Evolutionary conservation across 64 coral and sea anemone genomes (phyloP).

Genomic region (Exaiptasia diaphana): DNA sequence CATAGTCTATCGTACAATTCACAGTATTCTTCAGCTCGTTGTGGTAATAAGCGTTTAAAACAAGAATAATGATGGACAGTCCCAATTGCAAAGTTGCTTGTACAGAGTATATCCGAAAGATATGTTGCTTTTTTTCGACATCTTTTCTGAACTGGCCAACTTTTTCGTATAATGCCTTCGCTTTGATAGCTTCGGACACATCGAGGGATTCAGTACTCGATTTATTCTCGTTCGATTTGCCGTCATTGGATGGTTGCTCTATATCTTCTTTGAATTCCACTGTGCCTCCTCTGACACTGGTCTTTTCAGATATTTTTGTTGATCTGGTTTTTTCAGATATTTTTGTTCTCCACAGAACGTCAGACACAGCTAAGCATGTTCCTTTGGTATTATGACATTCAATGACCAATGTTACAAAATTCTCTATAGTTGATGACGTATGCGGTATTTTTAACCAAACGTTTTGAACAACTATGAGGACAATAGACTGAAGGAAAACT

Average conservation of each 20-base stretch:
- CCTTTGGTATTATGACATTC: conserved; percentile 44
- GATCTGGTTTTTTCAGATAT: too few relatives aligned
- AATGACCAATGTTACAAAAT: conserved; percentile 46
- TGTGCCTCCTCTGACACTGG: neutral
- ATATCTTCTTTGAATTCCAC: neutral
- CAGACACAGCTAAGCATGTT: conserved; percentile 33
- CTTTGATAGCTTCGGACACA: neutral
- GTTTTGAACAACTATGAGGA: neutral
- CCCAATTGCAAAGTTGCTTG: neutral
- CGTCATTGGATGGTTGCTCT: neutral
- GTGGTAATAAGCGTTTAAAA: neutral
- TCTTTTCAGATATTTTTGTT: neutral
- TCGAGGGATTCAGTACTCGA: neutral
- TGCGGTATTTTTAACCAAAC: conserved; percentile 22
- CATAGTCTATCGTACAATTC: neutral
- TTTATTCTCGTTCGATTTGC: neutral
- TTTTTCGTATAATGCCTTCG: neutral
- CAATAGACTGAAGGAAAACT: neutral
- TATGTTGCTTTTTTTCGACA: neutral
- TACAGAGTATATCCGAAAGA: neutral
- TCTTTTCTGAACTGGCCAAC: neutral
- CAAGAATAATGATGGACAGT: neutral
- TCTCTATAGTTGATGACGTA: conserved; percentile 41
- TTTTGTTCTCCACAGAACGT: conserved; percentile 30
- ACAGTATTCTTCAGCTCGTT: neutral